Evolutionary conservation across 2,888 invertebrate genomes (phyloP).

Genomic region (Chesias legatella): DNA sequence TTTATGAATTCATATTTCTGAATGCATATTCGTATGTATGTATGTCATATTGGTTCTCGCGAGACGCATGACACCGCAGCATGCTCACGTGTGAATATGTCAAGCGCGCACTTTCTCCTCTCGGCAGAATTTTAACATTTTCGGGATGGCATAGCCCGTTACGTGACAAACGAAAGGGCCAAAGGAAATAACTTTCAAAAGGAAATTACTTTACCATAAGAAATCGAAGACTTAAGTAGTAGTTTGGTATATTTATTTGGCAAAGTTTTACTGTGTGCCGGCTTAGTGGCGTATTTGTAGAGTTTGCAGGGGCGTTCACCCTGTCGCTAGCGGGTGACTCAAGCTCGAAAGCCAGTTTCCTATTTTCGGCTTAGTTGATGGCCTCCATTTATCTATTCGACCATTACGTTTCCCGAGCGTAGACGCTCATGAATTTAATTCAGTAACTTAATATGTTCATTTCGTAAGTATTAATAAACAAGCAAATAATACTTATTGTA

Average conservation of each 20-base stretch:
- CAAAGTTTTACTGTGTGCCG: constrained; percentile 49
- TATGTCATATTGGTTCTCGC: constrained; percentile 39
- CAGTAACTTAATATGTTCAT: no score
- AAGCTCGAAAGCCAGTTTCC: constrained; percentile 38
- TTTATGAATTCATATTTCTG: constrained; percentile 10
- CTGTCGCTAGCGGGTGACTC: constrained; percentile 32
- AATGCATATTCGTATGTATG: constrained; percentile 31
- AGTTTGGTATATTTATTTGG: constrained; percentile 44
- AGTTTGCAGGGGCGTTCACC: constrained; percentile 42
- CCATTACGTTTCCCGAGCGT: constrained; percentile 18
- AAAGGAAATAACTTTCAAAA: constrained; percentile 20
- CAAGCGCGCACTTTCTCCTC: constrained; percentile 55
- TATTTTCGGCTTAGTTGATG: constrained; percentile 41
- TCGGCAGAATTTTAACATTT: constrained; percentile 33
- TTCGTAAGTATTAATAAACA: no score
- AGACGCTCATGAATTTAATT: constrained; percentile 10
- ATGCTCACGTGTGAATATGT: constrained; percentile 45
- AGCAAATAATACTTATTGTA: no score
- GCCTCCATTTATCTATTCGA: constrained; percentile 37
- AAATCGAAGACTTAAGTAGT: constrained; percentile 31
- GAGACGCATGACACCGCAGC: constrained; percentile 38
- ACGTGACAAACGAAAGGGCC: constrained; percentile 17
- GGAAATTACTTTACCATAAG: constrained; percentile 21
- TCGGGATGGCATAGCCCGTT: constrained; percentile 12
- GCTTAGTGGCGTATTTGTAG: constrained; percentile 48